A percentile compares a stretch with the other conserved stretches of the same genome.
Conservation (phyloP, 2,113 vertebrate genomes). For the Anseranas semipalmata region DNA sequence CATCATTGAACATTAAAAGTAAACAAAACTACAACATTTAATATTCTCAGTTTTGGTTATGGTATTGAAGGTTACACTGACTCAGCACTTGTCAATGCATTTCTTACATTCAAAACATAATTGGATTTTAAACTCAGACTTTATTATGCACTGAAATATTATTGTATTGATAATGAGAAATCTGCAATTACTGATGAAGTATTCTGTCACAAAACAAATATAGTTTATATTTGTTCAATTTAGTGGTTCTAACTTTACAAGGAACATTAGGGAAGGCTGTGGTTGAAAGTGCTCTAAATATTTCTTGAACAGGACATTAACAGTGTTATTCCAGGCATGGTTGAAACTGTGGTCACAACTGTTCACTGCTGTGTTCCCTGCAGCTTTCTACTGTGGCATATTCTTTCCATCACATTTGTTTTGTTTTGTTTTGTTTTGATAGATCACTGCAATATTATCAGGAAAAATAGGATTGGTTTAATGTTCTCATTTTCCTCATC, state of each 20-base stretch:
- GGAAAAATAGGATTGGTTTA: not conserved
- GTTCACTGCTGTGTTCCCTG: not conserved
- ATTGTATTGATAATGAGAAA: not conserved
- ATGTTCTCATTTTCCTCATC: not conserved
- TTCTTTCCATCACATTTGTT: not conserved
- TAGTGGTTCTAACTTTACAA: not conserved
- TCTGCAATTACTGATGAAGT: not conserved
- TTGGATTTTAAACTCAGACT: not conserved
- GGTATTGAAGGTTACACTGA: not conserved
- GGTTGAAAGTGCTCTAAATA: not conserved
- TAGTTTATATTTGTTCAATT: not conserved
- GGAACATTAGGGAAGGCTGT: rapidly evolving
- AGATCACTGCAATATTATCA: not conserved
- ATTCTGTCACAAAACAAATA: not conserved
- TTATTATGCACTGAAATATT: not conserved
- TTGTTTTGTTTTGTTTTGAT: not conserved
- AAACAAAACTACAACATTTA: not conserved
- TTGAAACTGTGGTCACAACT: not conserved
- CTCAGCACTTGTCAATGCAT: not conserved
- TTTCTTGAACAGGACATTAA: not conserved
- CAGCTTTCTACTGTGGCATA: not conserved
- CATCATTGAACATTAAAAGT: not conserved
- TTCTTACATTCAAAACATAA: not conserved
- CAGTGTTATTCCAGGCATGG: not conserved
- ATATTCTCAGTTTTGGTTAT: not conserved